These are phyloP conservation scores for Zaprionus lachaisei DNA, from an alignment of 1,140 invertebrate species.

Conservation along the genomic window DNA sequence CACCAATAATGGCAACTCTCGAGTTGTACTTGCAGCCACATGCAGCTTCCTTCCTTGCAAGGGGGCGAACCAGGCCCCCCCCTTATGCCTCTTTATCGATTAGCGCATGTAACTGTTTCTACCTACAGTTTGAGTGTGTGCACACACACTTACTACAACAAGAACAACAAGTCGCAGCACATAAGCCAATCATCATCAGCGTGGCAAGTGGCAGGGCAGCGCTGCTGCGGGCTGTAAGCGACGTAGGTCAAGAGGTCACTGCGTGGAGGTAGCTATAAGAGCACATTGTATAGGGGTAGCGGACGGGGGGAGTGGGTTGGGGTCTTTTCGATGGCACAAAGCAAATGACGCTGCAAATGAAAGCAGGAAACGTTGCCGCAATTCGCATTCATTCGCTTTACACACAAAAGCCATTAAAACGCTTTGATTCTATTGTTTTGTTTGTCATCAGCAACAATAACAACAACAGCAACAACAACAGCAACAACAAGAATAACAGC, in stretches of 20 bases:
- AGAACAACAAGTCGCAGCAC: not conserved
- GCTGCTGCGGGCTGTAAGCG: not conserved
- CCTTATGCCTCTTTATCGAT: constrained; percentile 51
- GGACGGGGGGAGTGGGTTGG: not conserved
- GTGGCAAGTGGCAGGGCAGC: not conserved
- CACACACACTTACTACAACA: constrained; percentile 3
- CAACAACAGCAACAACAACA: constrained; percentile 31
- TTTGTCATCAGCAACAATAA: constrained; percentile 76
- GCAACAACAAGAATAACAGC: constrained; percentile 27
- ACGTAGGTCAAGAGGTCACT: constrained; percentile 4
- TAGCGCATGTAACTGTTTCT: constrained; percentile 64
- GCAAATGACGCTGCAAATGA: constrained; percentile 81
- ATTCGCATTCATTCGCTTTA: constrained; percentile 77
- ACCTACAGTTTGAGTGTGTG: constrained; percentile 35
- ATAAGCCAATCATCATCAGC: constrained; percentile 39
- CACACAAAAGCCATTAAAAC: constrained; percentile 81
- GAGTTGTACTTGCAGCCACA: constrained; percentile 36
- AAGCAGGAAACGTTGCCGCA: constrained; percentile 72
- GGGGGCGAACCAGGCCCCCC: not conserved
- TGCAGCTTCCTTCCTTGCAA: constrained; percentile 44
- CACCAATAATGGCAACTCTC: constrained; percentile 51
- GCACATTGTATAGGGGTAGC: not conserved
- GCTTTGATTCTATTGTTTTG: constrained; percentile 82
- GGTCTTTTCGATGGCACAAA: constrained; percentile 47
- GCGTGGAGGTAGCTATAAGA: not conserved